These are phyloP conservation scores for Diplogasteroides magnus DNA, from an alignment of 1,140 invertebrate species.

Conservation along the genomic window DNA sequence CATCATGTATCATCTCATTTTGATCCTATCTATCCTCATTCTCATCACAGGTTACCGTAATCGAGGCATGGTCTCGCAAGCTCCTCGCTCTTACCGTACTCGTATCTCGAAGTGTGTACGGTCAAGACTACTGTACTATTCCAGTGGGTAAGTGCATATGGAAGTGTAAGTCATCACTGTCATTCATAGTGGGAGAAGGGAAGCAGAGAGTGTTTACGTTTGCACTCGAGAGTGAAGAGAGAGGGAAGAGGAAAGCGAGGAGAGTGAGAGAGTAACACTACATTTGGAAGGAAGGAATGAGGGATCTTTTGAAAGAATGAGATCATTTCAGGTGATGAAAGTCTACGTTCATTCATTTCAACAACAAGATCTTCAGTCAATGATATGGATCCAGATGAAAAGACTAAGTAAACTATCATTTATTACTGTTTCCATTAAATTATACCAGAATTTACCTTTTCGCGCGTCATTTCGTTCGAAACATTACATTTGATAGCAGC, in stretches of 20 bases:
- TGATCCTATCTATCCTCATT: not conserved
- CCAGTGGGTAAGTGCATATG: conserved; percentile 34
- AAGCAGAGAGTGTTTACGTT: too few relatives aligned
- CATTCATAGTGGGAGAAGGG: too few relatives aligned
- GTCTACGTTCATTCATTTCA: conserved; percentile 1
- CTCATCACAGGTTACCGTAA: conserved; percentile 41
- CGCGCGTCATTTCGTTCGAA: conserved; percentile 1
- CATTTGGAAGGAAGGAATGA: conserved; percentile 3
- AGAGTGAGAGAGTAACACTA: too few relatives aligned
- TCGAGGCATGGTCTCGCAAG: conserved; percentile 49
- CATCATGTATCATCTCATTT: conserved; percentile 35
- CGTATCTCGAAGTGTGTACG: conserved; percentile 40
- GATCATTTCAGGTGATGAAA: conserved; percentile 1
- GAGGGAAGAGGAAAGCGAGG: too few relatives aligned
- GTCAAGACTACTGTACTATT: conserved; percentile 34
- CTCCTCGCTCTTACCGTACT: conserved; percentile 43
- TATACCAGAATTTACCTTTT: too few relatives aligned
- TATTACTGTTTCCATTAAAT: too few relatives aligned
- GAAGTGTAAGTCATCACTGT: conserved; percentile 1
- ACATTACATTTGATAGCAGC: conserved; percentile 16
- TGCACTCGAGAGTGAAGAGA: too few relatives aligned
- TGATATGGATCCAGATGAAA: conserved; percentile 15
- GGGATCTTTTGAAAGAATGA: conserved; percentile 15
- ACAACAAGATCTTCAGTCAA: conserved; percentile 4
- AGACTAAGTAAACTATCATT: conserved; percentile 25